phyloP scores from a whole-genome alignment of 2,797 vertebrate genomes.

The Melanotaenia parkinsoni region DNA sequence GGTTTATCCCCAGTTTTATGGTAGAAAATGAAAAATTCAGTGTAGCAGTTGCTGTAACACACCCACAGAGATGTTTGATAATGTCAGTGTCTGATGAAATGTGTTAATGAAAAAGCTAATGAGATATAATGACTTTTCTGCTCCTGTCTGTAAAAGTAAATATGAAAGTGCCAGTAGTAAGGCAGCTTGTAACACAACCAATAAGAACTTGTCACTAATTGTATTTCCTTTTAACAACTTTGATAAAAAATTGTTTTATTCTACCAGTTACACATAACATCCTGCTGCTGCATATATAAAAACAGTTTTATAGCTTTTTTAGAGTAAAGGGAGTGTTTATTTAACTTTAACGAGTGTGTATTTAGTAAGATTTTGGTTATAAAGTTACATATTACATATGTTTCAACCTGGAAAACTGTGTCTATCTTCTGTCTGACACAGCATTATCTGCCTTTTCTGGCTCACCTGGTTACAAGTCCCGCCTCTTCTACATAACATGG shows the following conservation, averaged over 20 bases:
- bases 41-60: slow-evolving; percentile 35
- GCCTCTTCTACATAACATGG: background rate
- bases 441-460: background rate
- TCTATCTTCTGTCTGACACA: background rate
- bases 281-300: background rate
- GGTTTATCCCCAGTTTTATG: slow-evolving; percentile 10
- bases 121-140: slow-evolving; percentile 86
- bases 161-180: slow-evolving; percentile 81
- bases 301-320: background rate
- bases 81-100: slow-evolving; percentile 73
- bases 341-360: background rate
- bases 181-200: slow-evolving; percentile 66
- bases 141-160: slow-evolving; percentile 86
- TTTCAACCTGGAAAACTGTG: background rate
- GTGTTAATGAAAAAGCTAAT: slow-evolving; percentile 86
- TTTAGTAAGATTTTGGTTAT: background rate
- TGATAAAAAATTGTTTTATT: slow-evolving; percentile 35
- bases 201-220: slow-evolving; percentile 47
- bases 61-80: slow-evolving; percentile 62
- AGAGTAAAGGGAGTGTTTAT: background rate
- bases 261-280: background rate
- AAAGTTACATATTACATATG: background rate
- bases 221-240: slow-evolving; percentile 36
- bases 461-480: background rate
- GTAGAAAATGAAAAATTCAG: slow-evolving; percentile 32